These are phyloP conservation scores for Steinernema carpocapsae DNA, from an alignment of 2,888 invertebrate species.

Conservation along the genomic window DNA sequence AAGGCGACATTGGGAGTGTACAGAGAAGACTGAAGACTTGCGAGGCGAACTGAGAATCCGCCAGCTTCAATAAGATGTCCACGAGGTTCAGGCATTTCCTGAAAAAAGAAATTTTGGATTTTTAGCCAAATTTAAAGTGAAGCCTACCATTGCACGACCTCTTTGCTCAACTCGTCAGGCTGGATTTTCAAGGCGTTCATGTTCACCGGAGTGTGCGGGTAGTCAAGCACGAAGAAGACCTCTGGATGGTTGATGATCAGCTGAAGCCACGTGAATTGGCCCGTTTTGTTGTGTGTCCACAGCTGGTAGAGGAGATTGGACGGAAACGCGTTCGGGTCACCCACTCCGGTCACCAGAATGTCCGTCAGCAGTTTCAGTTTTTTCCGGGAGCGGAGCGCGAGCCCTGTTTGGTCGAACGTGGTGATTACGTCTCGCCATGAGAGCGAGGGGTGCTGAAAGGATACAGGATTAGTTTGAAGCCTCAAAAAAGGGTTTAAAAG, in stretches of 20 bases:
- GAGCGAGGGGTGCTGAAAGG: conserved; percentile 71
- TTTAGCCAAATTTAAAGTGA: not conserved
- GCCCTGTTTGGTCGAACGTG: conserved; percentile 88
- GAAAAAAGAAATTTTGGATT: conserved; percentile 18
- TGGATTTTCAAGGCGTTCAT: conserved; percentile 86
- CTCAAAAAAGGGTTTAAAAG: no score
- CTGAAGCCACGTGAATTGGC: conserved; percentile 38
- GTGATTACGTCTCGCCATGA: conserved; percentile 90
- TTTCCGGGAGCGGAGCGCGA: conserved; percentile 84
- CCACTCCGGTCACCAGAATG: conserved; percentile 78
- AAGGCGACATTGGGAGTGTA: conserved; percentile 33
- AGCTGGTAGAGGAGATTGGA: conserved; percentile 86
- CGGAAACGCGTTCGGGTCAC: conserved; percentile 73
- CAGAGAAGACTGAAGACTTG: conserved; percentile 36
- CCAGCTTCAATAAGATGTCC: conserved; percentile 83
- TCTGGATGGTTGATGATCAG: conserved; percentile 81
- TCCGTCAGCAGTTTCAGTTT: conserved; percentile 83
- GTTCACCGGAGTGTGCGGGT: conserved; percentile 83
- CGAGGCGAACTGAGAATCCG: conserved; percentile 78
- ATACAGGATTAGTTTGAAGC: not conserved
- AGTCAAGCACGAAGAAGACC: conserved; percentile 89
- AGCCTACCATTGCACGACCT: conserved; percentile 82
- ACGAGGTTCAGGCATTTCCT: conserved; percentile 86
- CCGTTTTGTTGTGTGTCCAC: conserved; percentile 85
- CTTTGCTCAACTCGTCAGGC: conserved; percentile 92